Conservation (phyloP, 2,113 vertebrate species). For the Pipra filicauda region DNA sequence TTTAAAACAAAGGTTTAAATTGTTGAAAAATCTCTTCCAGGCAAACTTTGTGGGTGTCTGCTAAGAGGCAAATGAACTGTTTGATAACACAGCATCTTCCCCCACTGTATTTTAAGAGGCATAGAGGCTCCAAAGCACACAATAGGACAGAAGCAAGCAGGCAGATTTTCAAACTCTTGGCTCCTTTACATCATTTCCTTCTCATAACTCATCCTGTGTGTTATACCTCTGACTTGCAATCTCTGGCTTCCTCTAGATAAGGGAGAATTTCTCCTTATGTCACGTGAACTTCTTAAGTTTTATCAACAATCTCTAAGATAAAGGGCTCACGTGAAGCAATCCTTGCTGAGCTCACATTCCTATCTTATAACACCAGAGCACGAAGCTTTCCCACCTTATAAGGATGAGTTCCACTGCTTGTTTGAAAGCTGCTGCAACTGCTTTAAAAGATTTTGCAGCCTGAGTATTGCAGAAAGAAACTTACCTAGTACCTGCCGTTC, state of each 20-base stretch:
- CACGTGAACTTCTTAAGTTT: not conserved
- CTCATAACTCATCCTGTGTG: not conserved
- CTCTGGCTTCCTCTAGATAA: slow-evolving; percentile 42
- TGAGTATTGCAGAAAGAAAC: not conserved
- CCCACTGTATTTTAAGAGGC: not conserved
- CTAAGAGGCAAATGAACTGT: not conserved
- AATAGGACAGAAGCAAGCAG: not conserved
- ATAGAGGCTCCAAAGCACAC: not conserved
- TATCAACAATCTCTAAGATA: slow-evolving; percentile 27
- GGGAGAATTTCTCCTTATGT: slow-evolving; percentile 36
- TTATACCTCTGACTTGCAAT: slow-evolving; percentile 18
- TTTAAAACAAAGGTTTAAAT: slow-evolving; percentile 7
- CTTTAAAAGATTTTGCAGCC: not conserved
- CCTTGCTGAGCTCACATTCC: not conserved
- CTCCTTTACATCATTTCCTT: slow-evolving; percentile 17
- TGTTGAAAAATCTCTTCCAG: not conserved
- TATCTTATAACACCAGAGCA: not conserved
- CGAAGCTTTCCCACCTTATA: slow-evolving; percentile 37
- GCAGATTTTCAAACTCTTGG: slow-evolving; percentile 10
- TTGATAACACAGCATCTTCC: not conserved
- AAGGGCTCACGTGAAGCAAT: slow-evolving; percentile 10
- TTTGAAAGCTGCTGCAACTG: not conserved
- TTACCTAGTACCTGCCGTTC: not conserved
- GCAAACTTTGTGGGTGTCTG: not conserved
- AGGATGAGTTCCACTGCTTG: not conserved